Percentiles rank a stretch among this genome's conserved stretches.
Evolutionary conservation across 2,113 vertebrate species (phyloP).

Genomic region (Mormyrus lacerda): DNA sequence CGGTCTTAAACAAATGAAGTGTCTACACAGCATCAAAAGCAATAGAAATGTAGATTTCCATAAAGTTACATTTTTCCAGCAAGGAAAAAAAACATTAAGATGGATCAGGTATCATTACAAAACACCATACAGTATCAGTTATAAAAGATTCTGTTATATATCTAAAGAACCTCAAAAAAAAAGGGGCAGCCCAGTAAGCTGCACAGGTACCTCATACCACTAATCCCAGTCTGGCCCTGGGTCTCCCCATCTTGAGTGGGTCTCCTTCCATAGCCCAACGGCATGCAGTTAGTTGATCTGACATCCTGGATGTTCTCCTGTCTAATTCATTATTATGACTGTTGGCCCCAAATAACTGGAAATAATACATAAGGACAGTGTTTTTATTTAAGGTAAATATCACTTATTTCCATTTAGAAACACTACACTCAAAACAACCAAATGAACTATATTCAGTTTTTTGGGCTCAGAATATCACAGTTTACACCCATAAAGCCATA

Average conservation of each 20-base stretch:
- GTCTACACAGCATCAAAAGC: not conserved
- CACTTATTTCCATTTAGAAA: not conserved
- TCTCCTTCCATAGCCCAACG: not conserved
- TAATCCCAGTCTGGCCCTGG: not conserved
- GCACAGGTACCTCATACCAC: not conserved
- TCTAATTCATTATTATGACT: not conserved
- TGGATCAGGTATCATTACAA: not conserved
- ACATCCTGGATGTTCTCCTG: not conserved
- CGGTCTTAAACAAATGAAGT: not conserved
- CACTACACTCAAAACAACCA: not conserved
- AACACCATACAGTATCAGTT: not conserved
- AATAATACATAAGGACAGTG: not conserved
- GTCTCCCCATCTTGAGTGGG: not conserved
- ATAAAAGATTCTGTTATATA: not conserved
- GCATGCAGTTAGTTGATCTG: not conserved
- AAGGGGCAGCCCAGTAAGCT: not conserved
- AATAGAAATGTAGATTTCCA: not conserved
- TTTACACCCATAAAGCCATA: not conserved
- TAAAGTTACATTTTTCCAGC: not conserved
- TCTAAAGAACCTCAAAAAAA: not conserved
- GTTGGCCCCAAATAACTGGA: not conserved
- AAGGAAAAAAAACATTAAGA: not conserved
- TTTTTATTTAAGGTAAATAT: not conserved
- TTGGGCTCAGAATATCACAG: not conserved
- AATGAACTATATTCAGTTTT: constrained; percentile 27